Conservation (phyloP, 2,113 vertebrate species). For the Hylia prasina region DNA sequence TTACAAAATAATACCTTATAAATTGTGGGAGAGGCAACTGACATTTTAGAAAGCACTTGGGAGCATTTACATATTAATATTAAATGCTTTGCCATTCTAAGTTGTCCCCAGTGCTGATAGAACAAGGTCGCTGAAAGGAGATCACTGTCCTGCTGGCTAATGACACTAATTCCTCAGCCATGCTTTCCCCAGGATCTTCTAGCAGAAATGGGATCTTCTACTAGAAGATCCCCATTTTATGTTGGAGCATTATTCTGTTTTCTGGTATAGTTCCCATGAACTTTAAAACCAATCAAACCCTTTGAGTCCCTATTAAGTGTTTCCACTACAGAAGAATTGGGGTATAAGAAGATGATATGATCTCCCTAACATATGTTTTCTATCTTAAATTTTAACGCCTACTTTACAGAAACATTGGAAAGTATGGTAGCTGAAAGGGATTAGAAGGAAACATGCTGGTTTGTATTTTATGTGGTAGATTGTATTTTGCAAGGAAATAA, state of each 20-base stretch:
- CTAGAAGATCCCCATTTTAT: background rate
- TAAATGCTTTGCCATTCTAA: background rate
- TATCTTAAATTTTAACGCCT: background rate
- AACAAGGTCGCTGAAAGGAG: background rate
- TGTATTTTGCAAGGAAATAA: constrained; percentile 12
- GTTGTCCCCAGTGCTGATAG: background rate
- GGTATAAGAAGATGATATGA: background rate
- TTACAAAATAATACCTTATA: background rate
- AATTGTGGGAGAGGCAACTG: background rate
- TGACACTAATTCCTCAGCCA: background rate
- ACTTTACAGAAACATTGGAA: background rate
- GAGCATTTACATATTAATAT: background rate
- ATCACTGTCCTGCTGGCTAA: background rate
- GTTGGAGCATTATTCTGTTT: background rate
- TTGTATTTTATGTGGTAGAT: background rate
- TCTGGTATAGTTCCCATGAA: background rate
- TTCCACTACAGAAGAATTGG: background rate
- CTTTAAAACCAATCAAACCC: background rate
- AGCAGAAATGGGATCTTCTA: background rate
- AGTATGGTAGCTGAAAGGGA: background rate
- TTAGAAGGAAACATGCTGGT: background rate
- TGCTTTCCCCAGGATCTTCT: background rate
- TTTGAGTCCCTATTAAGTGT: background rate
- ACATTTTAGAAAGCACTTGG: constrained; percentile 14
- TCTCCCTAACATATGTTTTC: background rate